Conservation (phyloP, 2,797 vertebrate species). For the Tapirus indicus region DNA sequence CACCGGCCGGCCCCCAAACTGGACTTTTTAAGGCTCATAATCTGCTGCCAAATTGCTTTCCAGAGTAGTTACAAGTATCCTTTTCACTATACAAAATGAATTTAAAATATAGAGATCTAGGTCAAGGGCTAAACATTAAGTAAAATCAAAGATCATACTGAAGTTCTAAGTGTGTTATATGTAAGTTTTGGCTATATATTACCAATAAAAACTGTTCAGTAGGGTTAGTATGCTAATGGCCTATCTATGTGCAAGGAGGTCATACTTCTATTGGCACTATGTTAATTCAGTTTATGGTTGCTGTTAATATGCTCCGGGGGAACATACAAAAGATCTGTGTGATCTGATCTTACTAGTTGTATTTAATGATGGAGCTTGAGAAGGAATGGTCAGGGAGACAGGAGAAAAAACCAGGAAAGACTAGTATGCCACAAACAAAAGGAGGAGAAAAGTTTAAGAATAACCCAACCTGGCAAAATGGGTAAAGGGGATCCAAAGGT, state of each 20-base stretch:
- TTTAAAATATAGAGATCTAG: conserved; percentile 2
- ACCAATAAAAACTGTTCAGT: not conserved
- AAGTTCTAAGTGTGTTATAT: not conserved
- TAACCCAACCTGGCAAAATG: not conserved
- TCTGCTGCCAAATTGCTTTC: not conserved
- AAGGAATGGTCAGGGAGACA: not conserved
- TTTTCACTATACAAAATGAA: not conserved
- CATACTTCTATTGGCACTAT: not conserved
- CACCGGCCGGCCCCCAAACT: too few relatives aligned
- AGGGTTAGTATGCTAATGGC: not conserved
- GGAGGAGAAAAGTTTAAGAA: not conserved
- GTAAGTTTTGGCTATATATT: not conserved
- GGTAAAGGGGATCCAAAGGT: not conserved
- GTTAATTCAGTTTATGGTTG: not conserved
- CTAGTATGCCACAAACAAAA: not conserved
- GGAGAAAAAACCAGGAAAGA: not conserved
- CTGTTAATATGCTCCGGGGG: not conserved
- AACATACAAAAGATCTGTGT: not conserved
- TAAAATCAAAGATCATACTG: not conserved
- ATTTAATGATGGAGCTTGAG: not conserved
- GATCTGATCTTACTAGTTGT: not conserved
- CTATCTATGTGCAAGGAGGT: not conserved
- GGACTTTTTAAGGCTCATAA: not conserved
- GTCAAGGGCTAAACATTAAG: not conserved
- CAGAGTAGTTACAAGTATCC: not conserved